Evolutionary conservation across 2,888 invertebrate genomes (phyloP).

Genomic region (Drosophila nr. perissopoda): DNA sequence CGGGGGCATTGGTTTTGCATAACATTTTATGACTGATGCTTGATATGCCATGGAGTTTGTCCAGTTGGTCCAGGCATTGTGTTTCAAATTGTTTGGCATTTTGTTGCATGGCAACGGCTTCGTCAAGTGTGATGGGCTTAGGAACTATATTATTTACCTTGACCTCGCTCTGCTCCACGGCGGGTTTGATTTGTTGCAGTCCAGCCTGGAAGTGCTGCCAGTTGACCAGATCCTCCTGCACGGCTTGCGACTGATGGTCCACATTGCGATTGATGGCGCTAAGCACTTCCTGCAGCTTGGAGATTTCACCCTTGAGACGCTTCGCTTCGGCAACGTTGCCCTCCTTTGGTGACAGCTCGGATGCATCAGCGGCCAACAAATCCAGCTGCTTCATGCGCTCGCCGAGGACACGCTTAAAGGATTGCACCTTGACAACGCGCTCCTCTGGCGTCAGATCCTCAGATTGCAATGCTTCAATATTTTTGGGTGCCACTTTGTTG

Average conservation of each 20-base stretch:
- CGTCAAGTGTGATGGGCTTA: slow-evolving; percentile 91
- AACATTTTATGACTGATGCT: slow-evolving; percentile 91
- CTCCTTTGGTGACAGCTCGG: slow-evolving; percentile 88
- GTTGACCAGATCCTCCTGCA: slow-evolving; percentile 91
- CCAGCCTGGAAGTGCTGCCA: slow-evolving; percentile 94
- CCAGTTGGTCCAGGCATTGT: slow-evolving; percentile 91
- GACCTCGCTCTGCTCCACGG: slow-evolving; percentile 95
- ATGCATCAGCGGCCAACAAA: slow-evolving; percentile 91
- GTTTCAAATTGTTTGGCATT: slow-evolving; percentile 90
- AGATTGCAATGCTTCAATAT: slow-evolving; percentile 90
- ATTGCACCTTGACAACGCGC: slow-evolving; percentile 90
- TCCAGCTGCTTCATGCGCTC: slow-evolving; percentile 91
- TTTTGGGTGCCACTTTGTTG: slow-evolving; percentile 90
- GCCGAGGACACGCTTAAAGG: slow-evolving; percentile 90
- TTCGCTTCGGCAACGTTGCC: slow-evolving; percentile 90
- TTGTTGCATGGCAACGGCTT: slow-evolving; percentile 92
- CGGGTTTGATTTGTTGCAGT: slow-evolving; percentile 92
- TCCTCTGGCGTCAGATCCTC: slow-evolving; percentile 94
- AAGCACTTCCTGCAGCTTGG: slow-evolving; percentile 90
- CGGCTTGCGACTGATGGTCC: slow-evolving; percentile 90
- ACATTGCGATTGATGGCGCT: slow-evolving; percentile 91
- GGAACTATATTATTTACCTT: slow-evolving; percentile 87
- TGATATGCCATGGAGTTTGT: slow-evolving; percentile 90
- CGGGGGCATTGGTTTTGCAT: slow-evolving; percentile 91
- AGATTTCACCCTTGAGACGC: slow-evolving; percentile 91